Conservation (phyloP, 2,113 vertebrate genomes). For the Garra rufa region DNA sequence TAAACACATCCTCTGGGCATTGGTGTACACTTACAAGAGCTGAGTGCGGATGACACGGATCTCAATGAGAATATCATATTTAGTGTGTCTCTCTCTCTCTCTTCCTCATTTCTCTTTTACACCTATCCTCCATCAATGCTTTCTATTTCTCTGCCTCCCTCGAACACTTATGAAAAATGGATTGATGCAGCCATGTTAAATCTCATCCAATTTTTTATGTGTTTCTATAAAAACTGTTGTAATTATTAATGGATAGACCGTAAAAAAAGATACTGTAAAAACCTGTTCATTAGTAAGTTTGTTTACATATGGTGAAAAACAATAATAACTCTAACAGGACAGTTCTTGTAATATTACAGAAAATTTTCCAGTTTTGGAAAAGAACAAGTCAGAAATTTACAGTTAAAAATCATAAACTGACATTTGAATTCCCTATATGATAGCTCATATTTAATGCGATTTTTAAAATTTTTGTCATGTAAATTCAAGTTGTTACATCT, state of each 20-base stretch:
- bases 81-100: not conserved
- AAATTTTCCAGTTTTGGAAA: not conserved
- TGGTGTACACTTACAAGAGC: slow-evolving; percentile 15
- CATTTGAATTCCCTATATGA: not conserved
- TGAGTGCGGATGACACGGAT: not conserved
- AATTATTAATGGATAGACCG: not conserved
- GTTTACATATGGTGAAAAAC: not conserved
- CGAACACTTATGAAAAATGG: not conserved
- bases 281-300: not conserved
- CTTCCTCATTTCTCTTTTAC: not conserved
- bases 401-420: not conserved
- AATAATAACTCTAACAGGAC: not conserved
- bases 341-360: not conserved
- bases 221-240: too few relatives aligned
- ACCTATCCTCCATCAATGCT: not conserved
- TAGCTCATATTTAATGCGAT: too few relatives aligned
- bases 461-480: too few relatives aligned
- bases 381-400: not conserved
- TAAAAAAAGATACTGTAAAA: not conserved
- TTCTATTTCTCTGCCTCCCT: not conserved
- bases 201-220: not conserved
- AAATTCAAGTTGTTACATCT: not conserved
- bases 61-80: slow-evolving; percentile 19
- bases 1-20: slow-evolving; percentile 21
- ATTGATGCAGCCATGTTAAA: not conserved